Evolutionary conservation across 1,140 invertebrate species (phyloP), one percentile per base, ranked within the genome.

Genomic region (Drosophila cardini): DNA sequence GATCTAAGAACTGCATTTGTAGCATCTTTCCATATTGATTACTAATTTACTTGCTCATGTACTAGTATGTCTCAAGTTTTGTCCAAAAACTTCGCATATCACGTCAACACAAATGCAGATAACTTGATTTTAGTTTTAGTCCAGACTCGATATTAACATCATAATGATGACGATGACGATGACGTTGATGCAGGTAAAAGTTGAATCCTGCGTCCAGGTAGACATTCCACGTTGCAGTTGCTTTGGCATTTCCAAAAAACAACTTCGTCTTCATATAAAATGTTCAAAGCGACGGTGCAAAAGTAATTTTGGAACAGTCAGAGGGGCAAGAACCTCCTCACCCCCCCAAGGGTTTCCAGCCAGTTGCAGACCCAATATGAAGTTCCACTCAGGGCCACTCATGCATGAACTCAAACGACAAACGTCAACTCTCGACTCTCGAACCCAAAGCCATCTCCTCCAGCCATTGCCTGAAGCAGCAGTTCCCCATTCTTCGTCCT

Each of bases 341-440:
- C 30, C 9, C 11, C 38, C 42, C 8, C 10, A 46, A 46, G 50
- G 21, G 36, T 58, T 48, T n/a, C 40, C 50, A 68, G 71, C 45
- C 58, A 48, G 53, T 72, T 52, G 57, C 60, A 72, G 62, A 68
- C 68, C 80, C 48, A 62, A 72, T 67, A 73, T 63, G 70, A 85
- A 80, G 65, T 85, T 86, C 76, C 83, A 81, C 83, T 81, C 70
- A 86, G 69, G 70, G 76, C 62, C 78, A 79, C 67, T 79, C 83
- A 86, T 87, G 83, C 83, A 78, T 76, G 52, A 78, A 76, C 68
- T 86, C 83, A 87, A 86, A 86, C 83, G 82, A 34, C 75, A 80
- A 78, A 68, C 36, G 60, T 43, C 60, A 62, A 84, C 70, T 42
- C 26, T 38, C 48, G 32, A 32, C 52, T 60, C 26, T 30, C 21